These are phyloP conservation scores for Planiliza haematocheilus DNA, from an alignment of 2,113 vertebrate species.

Conservation along the genomic window DNA sequence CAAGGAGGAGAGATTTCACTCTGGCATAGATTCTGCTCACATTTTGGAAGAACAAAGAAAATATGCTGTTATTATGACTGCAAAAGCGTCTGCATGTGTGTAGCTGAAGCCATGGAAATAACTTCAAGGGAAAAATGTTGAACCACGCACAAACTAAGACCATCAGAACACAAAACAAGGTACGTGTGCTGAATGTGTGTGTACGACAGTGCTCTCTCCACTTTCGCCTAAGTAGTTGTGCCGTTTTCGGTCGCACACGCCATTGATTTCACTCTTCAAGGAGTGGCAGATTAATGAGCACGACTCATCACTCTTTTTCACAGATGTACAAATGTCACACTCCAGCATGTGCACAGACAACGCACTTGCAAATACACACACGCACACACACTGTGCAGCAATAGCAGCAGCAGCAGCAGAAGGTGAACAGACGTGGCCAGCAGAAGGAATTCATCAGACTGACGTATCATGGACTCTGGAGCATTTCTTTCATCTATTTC, in stretches of 20 bases:
- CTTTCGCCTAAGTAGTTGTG: constrained; percentile 22
- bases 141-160: constrained; percentile 46
- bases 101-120: constrained; percentile 50
- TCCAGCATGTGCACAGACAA: not conserved
- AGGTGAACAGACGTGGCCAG: constrained; percentile 63
- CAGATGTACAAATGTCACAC: constrained; percentile 30
- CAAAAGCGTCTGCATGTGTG: constrained; percentile 18
- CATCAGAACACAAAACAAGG: constrained; percentile 26
- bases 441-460: constrained; percentile 65
- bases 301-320: constrained; percentile 43
- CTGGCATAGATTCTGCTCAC: constrained; percentile 56
- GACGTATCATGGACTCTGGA: constrained; percentile 24
- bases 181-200: not conserved
- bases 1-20: constrained; percentile 41
- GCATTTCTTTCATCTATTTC: constrained; percentile 48
- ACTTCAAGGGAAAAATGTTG: constrained; percentile 65
- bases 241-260: constrained; percentile 20
- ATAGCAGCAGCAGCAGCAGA: constrained; percentile 49
- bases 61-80: constrained; percentile 50
- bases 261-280: constrained; percentile 38
- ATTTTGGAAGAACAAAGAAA: constrained; percentile 74
- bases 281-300: constrained; percentile 35
- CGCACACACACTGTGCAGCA: not conserved
- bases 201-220: not conserved
- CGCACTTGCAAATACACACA: constrained; percentile 8